Percentiles rank a stretch among this genome's conserved stretches.
phyloP scores from a whole-genome alignment of 1,140 invertebrate genomes.

The Tribolium madens region DNA sequence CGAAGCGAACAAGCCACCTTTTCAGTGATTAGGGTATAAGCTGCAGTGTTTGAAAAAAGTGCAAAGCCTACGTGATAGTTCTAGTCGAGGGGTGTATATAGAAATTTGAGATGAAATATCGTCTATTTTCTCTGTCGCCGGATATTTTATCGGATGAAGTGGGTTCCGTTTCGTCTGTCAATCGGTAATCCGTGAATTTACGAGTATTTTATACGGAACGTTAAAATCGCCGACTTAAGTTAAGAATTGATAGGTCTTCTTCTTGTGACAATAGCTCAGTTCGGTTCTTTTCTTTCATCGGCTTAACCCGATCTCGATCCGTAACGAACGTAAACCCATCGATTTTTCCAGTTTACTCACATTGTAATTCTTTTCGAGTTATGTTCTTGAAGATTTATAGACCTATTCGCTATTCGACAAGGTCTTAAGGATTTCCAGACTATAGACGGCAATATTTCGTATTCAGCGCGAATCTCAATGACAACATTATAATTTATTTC shows the following conservation, averaged over 20 bases:
- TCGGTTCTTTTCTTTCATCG: conserved; percentile 3
- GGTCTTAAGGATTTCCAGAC: conserved; percentile 50
- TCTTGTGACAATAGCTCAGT: conserved; percentile 37
- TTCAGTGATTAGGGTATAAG: no score
- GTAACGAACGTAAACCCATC: conserved; percentile 11
- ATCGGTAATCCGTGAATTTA: conserved; percentile 62
- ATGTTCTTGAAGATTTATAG: conserved; percentile 46
- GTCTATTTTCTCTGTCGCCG: conserved; percentile 54
- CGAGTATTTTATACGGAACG: conserved; percentile 58
- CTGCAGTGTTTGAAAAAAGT: no score
- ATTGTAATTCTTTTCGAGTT: conserved; percentile 50
- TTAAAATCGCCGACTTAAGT: conserved; percentile 45
- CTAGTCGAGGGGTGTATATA: not conserved
- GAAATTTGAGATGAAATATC: conserved; percentile 54
- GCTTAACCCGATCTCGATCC: conserved; percentile 35
- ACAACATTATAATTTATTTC: conserved; percentile 52
- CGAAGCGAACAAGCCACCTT: no score
- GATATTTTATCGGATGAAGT: conserved; percentile 59
- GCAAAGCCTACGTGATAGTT: no score
- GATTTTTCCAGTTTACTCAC: conserved; percentile 42
- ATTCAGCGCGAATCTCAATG: conserved; percentile 50
- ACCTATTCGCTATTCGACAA: conserved; percentile 51
- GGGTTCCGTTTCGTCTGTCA: conserved; percentile 58
- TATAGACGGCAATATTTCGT: conserved; percentile 50
- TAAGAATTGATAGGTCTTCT: conserved; percentile 47